Evolutionary conservation across 2,888 invertebrate genomes (phyloP), one percentile per base, ranked within the genome.

Genomic region (Zhuqinia jingwanae): DNA sequence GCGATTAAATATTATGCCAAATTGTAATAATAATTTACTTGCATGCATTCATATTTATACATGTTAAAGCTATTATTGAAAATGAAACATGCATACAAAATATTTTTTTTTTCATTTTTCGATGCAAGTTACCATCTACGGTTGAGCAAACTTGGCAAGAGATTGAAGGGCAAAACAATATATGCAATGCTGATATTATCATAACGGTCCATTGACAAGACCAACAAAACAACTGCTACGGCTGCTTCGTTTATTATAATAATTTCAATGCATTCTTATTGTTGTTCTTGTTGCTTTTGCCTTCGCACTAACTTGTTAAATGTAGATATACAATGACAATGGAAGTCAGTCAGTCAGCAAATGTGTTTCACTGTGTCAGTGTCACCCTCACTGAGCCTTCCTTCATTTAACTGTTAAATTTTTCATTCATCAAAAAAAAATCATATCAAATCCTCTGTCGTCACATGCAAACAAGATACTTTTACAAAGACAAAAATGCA

Each of bases 331-430:
- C 30, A 63, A 63, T 63, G 63, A 63, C 63, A 63, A 63, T 63
- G 63, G 63, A 63, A 36, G 63, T 36, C 15, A 36, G 8, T n/a
- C n/a, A 63, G 20, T 10, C 17, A 36, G 11, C 27, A 36, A 63
- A 63, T 36, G 63, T 63, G 36, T 63, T 63, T 63, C 63, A 63
- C 63, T 63, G 36, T 63, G 63, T 63, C 63, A 63, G 63, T 63
- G 63, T 63, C 63, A 63, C 63, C 36, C 36, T 36, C 36, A 36
- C 36, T 6, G 36, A 36, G 3, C n/a, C 63, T 36, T 63, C 63
- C 63, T 36, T 63, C 63, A 17, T 25, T 25, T 36, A 63, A 63
- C 63, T 2, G 63, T 36, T 63, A 60, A 60, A 60, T 25, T 60
- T 15, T 60, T 60, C 36, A 63, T 63, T 30, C 17, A 63, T 63